These are phyloP conservation scores for Tipula confusa DNA, from an alignment of 2,888 invertebrate genomes.

Conservation along the genomic window DNA sequence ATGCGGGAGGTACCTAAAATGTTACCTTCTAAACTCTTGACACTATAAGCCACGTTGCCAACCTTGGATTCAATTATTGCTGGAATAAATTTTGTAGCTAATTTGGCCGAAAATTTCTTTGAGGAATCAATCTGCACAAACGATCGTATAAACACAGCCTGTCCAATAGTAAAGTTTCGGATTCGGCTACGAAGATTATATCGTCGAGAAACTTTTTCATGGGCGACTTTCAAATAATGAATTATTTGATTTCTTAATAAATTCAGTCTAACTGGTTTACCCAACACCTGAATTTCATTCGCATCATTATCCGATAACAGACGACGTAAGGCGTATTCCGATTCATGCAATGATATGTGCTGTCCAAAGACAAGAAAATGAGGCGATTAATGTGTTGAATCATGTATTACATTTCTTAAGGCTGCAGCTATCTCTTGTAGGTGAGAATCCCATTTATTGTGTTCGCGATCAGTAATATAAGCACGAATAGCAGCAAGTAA, in stretches of 20 bases:
- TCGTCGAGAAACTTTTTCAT: background rate
- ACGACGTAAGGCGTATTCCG: background rate
- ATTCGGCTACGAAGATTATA: background rate
- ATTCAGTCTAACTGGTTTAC: background rate
- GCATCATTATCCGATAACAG: background rate
- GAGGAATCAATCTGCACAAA: too few relatives aligned
- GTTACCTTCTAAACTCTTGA: too few relatives aligned
- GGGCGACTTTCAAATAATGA: background rate
- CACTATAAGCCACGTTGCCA: too few relatives aligned
- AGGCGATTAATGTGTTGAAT: conserved; percentile 30
- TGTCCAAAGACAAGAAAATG: conserved; percentile 34
- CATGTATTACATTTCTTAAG: conserved; percentile 31
- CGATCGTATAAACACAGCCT: background rate
- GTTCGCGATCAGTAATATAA: conserved; percentile 16
- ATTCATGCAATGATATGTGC: background rate
- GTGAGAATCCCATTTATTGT: background rate
- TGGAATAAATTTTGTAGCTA: too few relatives aligned
- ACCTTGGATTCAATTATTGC: too few relatives aligned
- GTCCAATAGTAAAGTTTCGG: background rate
- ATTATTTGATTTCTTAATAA: background rate
- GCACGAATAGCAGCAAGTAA: background rate
- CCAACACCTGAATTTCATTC: background rate
- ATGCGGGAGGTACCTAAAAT: too few relatives aligned
- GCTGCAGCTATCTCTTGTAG: background rate
- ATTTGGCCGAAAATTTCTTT: too few relatives aligned